Base-by-base conservation (phyloP, 1,140 invertebrate species). In the Drosophila lacertosa region DNA sequence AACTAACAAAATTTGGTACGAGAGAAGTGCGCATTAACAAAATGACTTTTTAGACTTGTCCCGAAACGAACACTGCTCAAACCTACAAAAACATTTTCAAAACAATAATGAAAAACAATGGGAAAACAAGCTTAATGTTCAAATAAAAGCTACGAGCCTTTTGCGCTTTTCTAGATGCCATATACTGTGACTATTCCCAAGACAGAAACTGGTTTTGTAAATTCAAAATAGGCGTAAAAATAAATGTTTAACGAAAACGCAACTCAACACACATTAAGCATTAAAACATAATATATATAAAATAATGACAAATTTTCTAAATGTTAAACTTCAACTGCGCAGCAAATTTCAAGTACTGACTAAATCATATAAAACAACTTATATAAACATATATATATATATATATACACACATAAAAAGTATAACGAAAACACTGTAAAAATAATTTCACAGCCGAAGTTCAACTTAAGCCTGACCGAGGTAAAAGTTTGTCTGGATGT, bases 291-390 rank as follows among this genome's bases (percentile, higher is more conserved):
- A 64, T 29, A 22, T 22, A 45, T 42, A 35, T 63, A 71, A 64
- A 35, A 15, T 16, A 64, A 54, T 20, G 35, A 13, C 18, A 50
- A 75, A 68, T 58, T 33, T 64, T 69, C 50, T 69, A 53, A 72
- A 73, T 58, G 42, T 74, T 69, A 39, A 63, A 69, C 65, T 74
- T 58, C 44, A 74, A 69, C 57, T 69, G 65, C 42, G 70, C 64
- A 73, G 37, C 45, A 76, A 81, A 77, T 77, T 86, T 86, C 82
- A 82, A 82, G 77, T 82, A 88, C 82, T 82, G 82, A 80, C 60
- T 74, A 68, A 67, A 62, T 29, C 45, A 63, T 57, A 68, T 33
- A 67, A 40, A 58, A 47, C 33, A 67, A 51, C 48, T 24, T 63
- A 64, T 33, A 53, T 54, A 70, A 44, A 64, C 39, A 33, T 70